Percentiles rank a stretch among this genome's conserved stretches.
These are phyloP conservation scores for Chironomus tentans DNA, from an alignment of 2,888 invertebrate genomes.

Conservation along the genomic window DNA sequence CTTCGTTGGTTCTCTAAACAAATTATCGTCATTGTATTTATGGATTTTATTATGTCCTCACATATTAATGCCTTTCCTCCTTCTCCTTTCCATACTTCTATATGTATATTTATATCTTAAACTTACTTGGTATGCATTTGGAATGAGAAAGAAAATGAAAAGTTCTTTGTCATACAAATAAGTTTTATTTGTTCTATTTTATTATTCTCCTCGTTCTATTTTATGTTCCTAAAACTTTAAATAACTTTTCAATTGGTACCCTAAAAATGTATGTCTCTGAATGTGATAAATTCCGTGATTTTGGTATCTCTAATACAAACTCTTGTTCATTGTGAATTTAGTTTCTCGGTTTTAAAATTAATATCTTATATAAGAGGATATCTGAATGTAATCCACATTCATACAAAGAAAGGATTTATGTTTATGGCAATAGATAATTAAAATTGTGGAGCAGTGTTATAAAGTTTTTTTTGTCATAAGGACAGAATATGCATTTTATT, in stretches of 20 bases:
- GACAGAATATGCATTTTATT: not conserved
- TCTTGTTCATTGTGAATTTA: too few species aligned
- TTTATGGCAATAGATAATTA: constrained; percentile 17
- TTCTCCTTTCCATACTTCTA: not conserved
- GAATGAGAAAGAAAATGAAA: not conserved
- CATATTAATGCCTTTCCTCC: not conserved
- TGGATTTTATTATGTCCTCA: not conserved
- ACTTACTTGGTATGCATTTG: not conserved
- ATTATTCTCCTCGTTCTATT: too few species aligned
- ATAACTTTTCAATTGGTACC: too few species aligned
- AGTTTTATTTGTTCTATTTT: too few species aligned
- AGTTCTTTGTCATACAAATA: not conserved
- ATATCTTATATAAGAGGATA: too few species aligned
- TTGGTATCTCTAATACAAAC: too few species aligned
- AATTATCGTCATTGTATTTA: constrained; percentile 20
- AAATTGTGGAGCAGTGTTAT: not conserved
- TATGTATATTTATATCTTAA: not conserved
- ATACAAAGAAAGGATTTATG: not conserved
- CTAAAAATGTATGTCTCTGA: too few species aligned
- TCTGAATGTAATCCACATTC: not conserved
- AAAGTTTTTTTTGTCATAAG: not conserved
- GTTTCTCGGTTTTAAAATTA: too few species aligned
- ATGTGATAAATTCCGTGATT: too few species aligned
- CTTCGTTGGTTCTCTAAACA: constrained; percentile 21
- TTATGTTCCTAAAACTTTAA: too few species aligned